Evolutionary conservation across 2,113 vertebrate genomes (phyloP), one percentile per base, ranked within the genome.

Genomic region (Lampris megalopsis): DNA sequence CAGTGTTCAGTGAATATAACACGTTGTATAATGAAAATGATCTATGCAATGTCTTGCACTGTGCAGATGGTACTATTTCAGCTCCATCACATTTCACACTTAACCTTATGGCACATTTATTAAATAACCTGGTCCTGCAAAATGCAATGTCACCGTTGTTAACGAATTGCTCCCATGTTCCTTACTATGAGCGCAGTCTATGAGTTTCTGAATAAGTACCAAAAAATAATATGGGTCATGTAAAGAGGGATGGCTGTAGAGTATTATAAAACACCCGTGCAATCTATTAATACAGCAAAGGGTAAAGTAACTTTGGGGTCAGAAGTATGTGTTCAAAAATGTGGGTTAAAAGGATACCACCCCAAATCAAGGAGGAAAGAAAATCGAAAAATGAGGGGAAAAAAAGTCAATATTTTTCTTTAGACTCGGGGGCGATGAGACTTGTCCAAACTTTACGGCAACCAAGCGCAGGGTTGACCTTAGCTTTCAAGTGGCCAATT

Each of bases 401-500:
- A 54, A 59, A 69, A 9, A 36, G 65, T 59, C 42, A 54, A 61
- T 5, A 4, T 42, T 47, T 75, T 41, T 54, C 47, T 77, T 62
- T 3, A 24, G 63, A 48, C 24, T 59, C 73, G 11, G 37, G 54
- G 76, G 63, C 10, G 40, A 52, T 42, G n/a, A 77, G n/a, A 68
- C 64, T 43, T 71, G 59, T 63, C n/a, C 45, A 49, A 83, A 81
- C 72, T 70, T 84, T 63, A 81, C 11, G 11, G 49, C 49, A 78
- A 85, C 70, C 63, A 77, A 79, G 58, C 67, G 69, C 69, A 8
- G 5, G 4, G 36, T 66, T 74, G 62, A 78, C 76, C 71, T 67
- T 42, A 59, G 69, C 79, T 85, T 84, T 81, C 75, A 79, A 73
- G 58, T 74, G 68, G 71, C 79, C 75, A 80, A 75, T 84, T 82